phyloP scores from a whole-genome alignment of 2,797 vertebrate genomes.

The Molossus alvarezi region DNA sequence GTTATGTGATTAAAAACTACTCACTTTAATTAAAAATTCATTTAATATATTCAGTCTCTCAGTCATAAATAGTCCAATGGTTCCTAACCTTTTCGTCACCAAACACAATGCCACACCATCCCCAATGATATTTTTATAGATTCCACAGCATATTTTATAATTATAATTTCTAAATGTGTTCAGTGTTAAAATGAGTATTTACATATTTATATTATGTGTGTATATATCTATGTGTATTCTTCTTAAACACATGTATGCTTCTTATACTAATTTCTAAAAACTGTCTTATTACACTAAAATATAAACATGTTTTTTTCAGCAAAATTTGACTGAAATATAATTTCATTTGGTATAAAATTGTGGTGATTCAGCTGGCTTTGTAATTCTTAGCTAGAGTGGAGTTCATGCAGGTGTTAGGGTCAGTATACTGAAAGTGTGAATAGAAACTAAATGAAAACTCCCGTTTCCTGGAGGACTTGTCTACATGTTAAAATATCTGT shows the following conservation, averaged over 20 bases:
- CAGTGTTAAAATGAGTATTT: background rate
- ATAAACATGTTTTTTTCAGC: too few species aligned
- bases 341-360: too few species aligned
- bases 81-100: background rate
- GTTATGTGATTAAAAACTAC: background rate
- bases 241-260: background rate
- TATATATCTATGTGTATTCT: background rate
- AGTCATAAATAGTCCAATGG: background rate
- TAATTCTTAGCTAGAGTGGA: too few species aligned
- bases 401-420: too few species aligned
- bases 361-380: too few species aligned
- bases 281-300: background rate
- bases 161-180: slow-evolving; percentile 14
- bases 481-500: too few species aligned
- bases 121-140: background rate
- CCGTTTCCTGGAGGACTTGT: too few species aligned
- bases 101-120: background rate
- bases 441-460: too few species aligned
- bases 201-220: background rate
- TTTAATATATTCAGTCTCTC: slow-evolving; percentile 19
- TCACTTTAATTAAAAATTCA: slow-evolving; percentile 31
- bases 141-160: slow-evolving; percentile 31
- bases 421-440: too few species aligned
- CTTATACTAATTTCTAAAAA: slow-evolving; percentile 46
- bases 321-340: too few species aligned